A percentile compares a stretch with the other conserved stretches of the same genome.
Conservation (phyloP, 1,140 invertebrate species). For the Popillia japonica region DNA sequence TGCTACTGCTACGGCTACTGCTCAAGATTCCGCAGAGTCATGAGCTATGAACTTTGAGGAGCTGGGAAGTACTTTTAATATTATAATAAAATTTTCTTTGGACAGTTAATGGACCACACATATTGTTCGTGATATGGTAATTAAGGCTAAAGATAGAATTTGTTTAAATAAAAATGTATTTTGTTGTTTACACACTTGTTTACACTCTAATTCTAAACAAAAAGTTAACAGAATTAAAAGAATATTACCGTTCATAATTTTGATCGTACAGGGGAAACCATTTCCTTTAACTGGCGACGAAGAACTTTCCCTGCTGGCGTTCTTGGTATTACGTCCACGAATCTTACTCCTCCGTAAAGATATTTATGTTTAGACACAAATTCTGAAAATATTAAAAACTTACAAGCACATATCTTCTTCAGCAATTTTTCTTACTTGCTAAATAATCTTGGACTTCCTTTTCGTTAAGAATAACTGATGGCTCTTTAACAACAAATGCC, state of each 20-base stretch:
- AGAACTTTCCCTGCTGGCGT: slow-evolving; percentile 33
- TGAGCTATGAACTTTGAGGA: too few species aligned
- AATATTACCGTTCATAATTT: not conserved
- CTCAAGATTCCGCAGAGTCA: too few species aligned
- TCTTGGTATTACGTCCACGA: slow-evolving; percentile 34
- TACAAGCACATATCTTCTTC: not conserved
- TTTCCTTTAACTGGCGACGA: slow-evolving; percentile 15
- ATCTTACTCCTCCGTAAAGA: slow-evolving; percentile 61
- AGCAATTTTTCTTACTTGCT: slow-evolving; percentile 33
- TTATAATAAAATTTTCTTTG: too few species aligned
- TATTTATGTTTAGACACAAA: slow-evolving; percentile 67
- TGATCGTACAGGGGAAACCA: not conserved
- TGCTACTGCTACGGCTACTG: too few species aligned
- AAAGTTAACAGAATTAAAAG: too few species aligned
- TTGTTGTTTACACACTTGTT: too few species aligned
- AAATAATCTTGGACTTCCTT: slow-evolving; percentile 64
- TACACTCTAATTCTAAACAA: too few species aligned
- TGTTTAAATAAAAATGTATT: too few species aligned
- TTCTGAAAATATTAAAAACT: slow-evolving; percentile 48
- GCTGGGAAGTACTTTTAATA: too few species aligned
- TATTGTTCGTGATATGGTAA: too few species aligned
- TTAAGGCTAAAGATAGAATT: too few species aligned
- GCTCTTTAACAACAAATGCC: slow-evolving; percentile 72
- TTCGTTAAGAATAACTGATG: slow-evolving; percentile 59
- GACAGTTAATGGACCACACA: too few species aligned